These are phyloP conservation scores for Atherinosoma microstoma DNA, from an alignment of 2,797 vertebrate genomes.

Conservation along the genomic window DNA sequence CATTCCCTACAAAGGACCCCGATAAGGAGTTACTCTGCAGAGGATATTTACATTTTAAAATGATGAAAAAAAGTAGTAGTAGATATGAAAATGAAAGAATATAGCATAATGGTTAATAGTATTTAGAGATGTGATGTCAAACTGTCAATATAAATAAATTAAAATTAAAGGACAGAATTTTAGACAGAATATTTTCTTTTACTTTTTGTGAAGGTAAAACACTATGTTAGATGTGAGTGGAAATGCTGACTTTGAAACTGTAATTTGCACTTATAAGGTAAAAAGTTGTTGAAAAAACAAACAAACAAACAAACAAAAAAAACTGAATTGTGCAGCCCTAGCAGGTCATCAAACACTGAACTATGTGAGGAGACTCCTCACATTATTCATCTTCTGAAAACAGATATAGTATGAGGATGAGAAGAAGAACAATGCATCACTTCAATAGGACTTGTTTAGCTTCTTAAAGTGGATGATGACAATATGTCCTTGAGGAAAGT, in stretches of 20 bases:
- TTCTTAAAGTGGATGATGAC: not conserved
- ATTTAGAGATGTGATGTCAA: not conserved
- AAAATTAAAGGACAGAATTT: not conserved
- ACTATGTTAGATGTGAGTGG: not conserved
- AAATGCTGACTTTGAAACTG: not conserved
- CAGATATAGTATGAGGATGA: not conserved
- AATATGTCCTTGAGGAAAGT: not conserved
- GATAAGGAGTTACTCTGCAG: constrained; percentile 17
- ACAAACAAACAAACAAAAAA: too few species aligned
- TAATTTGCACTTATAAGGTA: not conserved
- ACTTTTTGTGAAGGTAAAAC: not conserved
- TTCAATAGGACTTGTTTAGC: not conserved
- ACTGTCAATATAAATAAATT: not conserved
- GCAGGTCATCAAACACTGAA: not conserved
- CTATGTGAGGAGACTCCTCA: not conserved
- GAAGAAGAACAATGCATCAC: not conserved
- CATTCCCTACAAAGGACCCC: constrained; percentile 48
- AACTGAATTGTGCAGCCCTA: not conserved
- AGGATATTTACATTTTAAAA: constrained; percentile 29
- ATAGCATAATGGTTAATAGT: not conserved
- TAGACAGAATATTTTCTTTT: not conserved
- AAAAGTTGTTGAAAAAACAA: not conserved
- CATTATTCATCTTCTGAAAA: not conserved
- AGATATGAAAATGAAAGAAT: not conserved
- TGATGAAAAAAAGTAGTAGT: not conserved